Evolutionary conservation across 2,888 invertebrate genomes (phyloP).

Genomic region (Dinocampus coccinellae): DNA sequence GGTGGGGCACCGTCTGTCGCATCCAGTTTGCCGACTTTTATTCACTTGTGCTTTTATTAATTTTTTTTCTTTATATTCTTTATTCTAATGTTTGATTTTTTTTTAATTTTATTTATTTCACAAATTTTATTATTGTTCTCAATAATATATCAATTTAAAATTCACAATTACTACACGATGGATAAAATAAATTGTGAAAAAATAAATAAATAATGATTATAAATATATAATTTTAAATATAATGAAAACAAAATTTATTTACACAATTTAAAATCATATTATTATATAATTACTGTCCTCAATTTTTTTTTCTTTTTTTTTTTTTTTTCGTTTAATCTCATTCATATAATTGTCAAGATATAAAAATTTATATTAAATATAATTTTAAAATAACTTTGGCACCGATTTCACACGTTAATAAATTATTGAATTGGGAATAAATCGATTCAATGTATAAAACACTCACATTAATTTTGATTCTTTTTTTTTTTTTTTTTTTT

Average conservation of each 20-base stretch:
- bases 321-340: not conserved
- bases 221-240: no score
- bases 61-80: constrained; percentile 47
- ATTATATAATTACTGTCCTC: no score
- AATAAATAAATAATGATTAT: not conserved
- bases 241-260: not conserved
- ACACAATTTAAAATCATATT: no score
- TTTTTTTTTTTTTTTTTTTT: no score
- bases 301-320: no score
- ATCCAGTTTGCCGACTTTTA: constrained; percentile 69
- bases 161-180: not conserved
- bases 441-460: no score
- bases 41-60: no score
- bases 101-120: not conserved
- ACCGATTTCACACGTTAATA: not conserved
- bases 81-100: constrained; percentile 16
- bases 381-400: not conserved
- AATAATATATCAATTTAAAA: not conserved
- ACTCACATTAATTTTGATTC: no score
- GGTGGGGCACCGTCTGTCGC: constrained; percentile 68
- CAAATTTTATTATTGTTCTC: not conserved
- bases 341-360: not conserved
- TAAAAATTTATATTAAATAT: not conserved
- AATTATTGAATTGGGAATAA: not conserved
- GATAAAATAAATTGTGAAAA: not conserved